A percentile compares a stretch with the other conserved stretches of the same genome.
These are phyloP conservation scores for Eledona agricola DNA, from an alignment of 2,888 invertebrate genomes.

Conservation along the genomic window DNA sequence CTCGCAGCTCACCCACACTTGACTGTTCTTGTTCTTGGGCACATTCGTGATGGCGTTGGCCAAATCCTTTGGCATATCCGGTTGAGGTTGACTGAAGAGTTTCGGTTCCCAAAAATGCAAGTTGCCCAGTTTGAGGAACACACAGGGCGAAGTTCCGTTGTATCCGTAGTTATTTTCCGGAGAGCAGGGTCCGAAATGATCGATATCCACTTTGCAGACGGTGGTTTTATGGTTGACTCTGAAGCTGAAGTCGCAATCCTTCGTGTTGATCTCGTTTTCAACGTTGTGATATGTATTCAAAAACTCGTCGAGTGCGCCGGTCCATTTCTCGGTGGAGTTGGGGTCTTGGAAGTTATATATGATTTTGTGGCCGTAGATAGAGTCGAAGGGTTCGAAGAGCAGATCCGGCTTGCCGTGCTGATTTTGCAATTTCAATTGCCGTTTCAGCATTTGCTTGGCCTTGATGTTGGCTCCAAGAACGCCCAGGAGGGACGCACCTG, in stretches of 20 bases:
- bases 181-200: slow-evolving; percentile 64
- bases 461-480: no score
- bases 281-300: slow-evolving; percentile 62
- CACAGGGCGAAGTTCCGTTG: slow-evolving; percentile 78
- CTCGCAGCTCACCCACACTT: slow-evolving; percentile 83
- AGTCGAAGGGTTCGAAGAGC: no score
- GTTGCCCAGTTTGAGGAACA: slow-evolving; percentile 84
- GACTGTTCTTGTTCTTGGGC: slow-evolving; percentile 62
- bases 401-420: no score
- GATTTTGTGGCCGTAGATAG: no score
- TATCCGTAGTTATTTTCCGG: slow-evolving; percentile 71
- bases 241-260: not conserved
- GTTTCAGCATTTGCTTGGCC: no score
- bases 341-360: slow-evolving; percentile 59
- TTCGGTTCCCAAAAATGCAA: slow-evolving; percentile 79
- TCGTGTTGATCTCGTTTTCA: slow-evolving; percentile 8
- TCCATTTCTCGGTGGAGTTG: slow-evolving; percentile 67
- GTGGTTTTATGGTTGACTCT: no score
- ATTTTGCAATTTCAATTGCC: no score
- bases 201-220: slow-evolving; percentile 65
- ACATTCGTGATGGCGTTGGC: not conserved
- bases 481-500: no score
- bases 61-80: slow-evolving; percentile 11
- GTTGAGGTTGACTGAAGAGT: slow-evolving; percentile 62
- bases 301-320: slow-evolving; percentile 66